Percentiles rank a stretch among this genome's conserved stretches.
Evolutionary conservation across 2,113 vertebrate genomes (phyloP).

Genomic region (Heliornis fulica): DNA sequence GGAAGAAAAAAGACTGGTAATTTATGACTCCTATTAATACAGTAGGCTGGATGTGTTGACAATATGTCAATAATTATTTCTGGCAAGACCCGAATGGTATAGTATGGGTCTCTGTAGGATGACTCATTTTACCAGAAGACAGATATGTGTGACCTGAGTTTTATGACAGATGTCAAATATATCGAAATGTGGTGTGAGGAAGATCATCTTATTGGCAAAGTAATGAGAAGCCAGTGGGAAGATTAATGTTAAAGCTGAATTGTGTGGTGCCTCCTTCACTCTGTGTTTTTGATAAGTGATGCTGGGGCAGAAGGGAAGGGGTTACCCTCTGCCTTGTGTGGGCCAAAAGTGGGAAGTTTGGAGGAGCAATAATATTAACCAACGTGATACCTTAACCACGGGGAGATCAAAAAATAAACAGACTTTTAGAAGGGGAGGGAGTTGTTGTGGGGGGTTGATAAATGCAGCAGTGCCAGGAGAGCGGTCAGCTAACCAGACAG

Average conservation of each 20-base stretch:
- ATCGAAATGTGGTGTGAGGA: conserved; percentile 71
- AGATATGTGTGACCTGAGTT: conserved; percentile 70
- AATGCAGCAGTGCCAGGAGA: neutral
- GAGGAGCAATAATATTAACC: neutral
- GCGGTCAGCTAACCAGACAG: neutral
- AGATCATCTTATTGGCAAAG: conserved; percentile 77
- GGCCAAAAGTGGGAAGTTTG: neutral
- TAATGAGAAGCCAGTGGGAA: conserved; percentile 72
- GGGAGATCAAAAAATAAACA: neutral
- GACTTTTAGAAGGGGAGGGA: neutral
- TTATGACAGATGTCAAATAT: conserved; percentile 79
- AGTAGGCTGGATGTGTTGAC: conserved; percentile 69
- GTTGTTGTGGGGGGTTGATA: neutral
- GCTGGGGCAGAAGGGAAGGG: neutral
- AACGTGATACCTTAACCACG: neutral
- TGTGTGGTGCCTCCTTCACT: neutral
- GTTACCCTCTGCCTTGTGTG: neutral
- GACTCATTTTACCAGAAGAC: conserved; percentile 76
- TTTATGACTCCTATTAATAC: conserved; percentile 72
- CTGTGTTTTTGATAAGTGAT: conserved; percentile 18
- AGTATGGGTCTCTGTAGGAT: conserved; percentile 55
- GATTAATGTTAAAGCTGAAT: conserved; percentile 66
- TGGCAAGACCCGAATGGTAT: conserved; percentile 45
- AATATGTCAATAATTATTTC: conserved; percentile 78
- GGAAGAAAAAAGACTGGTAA: conserved; percentile 37